phyloP scores from a whole-genome alignment of 1,140 invertebrate species.

The Scaptodrosophila lebanonensis region DNA sequence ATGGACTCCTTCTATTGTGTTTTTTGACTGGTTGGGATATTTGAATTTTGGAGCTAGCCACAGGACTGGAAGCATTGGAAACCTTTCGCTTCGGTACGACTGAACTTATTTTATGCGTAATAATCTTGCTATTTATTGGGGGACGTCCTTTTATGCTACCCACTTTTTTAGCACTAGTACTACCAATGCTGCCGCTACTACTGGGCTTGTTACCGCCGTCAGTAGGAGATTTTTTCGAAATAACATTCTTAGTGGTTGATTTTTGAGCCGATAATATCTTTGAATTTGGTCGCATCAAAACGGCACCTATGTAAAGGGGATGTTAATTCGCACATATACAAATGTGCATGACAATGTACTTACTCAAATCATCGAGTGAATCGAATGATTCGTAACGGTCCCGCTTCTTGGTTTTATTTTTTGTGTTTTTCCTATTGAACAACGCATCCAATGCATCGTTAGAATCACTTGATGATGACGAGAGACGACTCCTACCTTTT shows the following conservation, averaged over 20 bases:
- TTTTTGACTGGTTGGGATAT: no score
- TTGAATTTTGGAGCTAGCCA: no score
- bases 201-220: not conserved
- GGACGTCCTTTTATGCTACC: not conserved
- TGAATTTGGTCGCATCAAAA: conserved; percentile 37
- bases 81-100: no score
- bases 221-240: conserved; percentile 19
- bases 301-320: conserved; percentile 39
- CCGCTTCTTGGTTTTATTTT: conserved; percentile 16
- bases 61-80: no score
- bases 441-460: conserved; percentile 48
- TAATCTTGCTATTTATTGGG: not conserved
- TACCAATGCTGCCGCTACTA: not conserved
- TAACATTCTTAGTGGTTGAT: conserved; percentile 5
- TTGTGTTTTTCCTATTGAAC: conserved; percentile 22
- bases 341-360: no score
- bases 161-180: no score
- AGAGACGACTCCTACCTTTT: conserved; percentile 12
- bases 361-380: conserved; percentile 54
- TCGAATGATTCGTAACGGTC: conserved; percentile 42
- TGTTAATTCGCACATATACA: no score
- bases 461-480: conserved; percentile 48
- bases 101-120: no score
- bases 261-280: conserved; percentile 16
- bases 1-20: no score